Base-by-base conservation (phyloP, 2,888 invertebrate genomes). In the Pimpla rufipes region DNA sequence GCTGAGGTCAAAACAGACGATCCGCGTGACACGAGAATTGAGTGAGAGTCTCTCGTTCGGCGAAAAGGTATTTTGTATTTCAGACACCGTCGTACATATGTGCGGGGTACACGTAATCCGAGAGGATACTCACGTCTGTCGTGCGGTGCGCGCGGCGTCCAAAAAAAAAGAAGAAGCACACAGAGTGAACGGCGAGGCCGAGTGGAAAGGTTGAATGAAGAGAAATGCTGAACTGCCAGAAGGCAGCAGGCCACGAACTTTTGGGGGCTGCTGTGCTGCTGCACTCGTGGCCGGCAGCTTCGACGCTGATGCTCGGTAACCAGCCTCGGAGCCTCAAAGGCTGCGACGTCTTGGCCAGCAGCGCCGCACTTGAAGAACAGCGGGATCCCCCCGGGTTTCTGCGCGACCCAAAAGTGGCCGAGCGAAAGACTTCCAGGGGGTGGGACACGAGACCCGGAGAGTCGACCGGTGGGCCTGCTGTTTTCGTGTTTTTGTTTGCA, bases 401-500 rank as follows among this genome's bases (percentile, higher is more conserved):
- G 57, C 57, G 42, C 29, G 7, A 16, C 57, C 57, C 7, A 71
- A 71, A 40, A 57, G 55, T 52, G n/a, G 18, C 6, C 21, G 55
- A 57, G 29, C 57, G 42, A 71, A 57, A 71, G 42, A 42, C 42
- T 42, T 45, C 11, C 29, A 23, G 55, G 70, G 55, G 55, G 13
- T 37, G 23, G 55, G 37, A 42, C 70, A 42, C 1, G 16, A 45
- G 10, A n/a, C 23, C n/a, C n/a, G n/a, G n/a, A n/a, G n/a, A n/a
- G n/a, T n/a, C n/a, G n/a, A n/a, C n/a, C n/a, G n/a, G n/a, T 59
- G 75, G 79, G 71, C 67, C 76, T 68, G 79, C 75, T 79, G 79
- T 76, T 83, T 83, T 80, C 23, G 79, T 77, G 67, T 64, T 82
- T 82, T 90, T 91, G 88, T 91, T 91, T 90, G 90, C 84, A 84